Conservation (phyloP, 2,797 vertebrate species). For the Cossypha niveicapilla region DNA sequence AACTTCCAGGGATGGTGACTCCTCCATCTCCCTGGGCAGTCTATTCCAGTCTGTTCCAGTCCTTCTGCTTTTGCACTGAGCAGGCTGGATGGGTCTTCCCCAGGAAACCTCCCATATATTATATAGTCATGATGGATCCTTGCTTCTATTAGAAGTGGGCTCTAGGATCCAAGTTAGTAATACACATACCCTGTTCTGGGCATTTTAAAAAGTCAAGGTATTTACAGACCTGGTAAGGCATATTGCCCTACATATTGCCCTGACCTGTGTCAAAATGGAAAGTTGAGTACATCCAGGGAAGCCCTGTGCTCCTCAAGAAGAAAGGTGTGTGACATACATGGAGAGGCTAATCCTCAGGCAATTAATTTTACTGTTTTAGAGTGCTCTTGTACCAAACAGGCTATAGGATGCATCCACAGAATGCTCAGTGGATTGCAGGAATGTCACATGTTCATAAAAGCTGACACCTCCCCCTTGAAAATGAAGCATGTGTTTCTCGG, state of each 20-base stretch:
- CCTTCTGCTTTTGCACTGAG: background rate
- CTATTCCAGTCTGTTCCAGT: background rate
- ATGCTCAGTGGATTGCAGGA: background rate
- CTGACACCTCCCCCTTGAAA: background rate
- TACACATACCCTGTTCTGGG: background rate
- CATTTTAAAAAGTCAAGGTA: background rate
- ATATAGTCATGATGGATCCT: background rate
- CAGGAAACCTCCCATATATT: background rate
- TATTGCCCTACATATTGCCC: background rate
- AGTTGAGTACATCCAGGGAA: background rate
- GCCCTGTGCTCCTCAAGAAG: background rate
- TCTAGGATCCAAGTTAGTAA: background rate
- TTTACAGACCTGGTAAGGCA: background rate
- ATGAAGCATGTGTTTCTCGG: background rate
- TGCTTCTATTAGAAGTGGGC: background rate
- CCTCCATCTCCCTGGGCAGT: background rate
- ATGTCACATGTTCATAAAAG: background rate
- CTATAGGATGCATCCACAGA: background rate
- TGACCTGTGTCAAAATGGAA: background rate
- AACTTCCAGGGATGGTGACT: background rate
- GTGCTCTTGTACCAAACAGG: background rate
- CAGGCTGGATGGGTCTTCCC: background rate
- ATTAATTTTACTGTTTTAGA: background rate
- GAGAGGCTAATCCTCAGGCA: background rate
- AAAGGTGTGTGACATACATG: background rate